Conservation (phyloP, 1,140 invertebrate species). For the Papilio polytes region DNA sequence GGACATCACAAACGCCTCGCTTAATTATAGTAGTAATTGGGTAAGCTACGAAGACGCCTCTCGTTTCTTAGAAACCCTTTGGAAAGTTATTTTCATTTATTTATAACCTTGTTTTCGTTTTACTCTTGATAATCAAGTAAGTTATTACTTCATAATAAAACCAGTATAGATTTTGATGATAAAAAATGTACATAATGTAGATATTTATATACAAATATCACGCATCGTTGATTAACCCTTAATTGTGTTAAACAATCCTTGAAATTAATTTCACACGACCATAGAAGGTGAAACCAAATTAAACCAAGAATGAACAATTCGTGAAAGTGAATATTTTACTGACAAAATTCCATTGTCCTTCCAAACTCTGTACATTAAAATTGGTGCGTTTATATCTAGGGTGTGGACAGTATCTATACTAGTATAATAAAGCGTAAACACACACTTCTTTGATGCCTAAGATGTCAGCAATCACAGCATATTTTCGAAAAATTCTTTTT, state of each 20-base stretch:
- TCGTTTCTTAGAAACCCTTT: slow-evolving; percentile 10
- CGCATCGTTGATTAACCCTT: background rate
- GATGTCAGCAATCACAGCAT: too few relatives aligned
- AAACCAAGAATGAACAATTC: background rate
- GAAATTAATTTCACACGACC: background rate
- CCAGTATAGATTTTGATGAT: background rate
- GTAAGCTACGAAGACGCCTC: slow-evolving; percentile 7
- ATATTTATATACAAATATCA: background rate
- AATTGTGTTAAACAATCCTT: background rate
- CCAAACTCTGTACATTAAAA: too few relatives aligned
- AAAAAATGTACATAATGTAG: background rate
- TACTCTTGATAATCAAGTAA: slow-evolving; percentile 5
- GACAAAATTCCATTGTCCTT: too few relatives aligned
- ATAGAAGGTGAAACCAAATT: background rate
- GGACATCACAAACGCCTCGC: background rate
- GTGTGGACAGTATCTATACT: background rate
- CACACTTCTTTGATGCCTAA: too few relatives aligned
- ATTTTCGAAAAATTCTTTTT: too few relatives aligned
- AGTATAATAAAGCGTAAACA: too few relatives aligned
- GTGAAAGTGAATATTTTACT: background rate
- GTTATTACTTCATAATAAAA: background rate
- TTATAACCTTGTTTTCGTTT: slow-evolving; percentile 8
- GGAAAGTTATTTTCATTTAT: background rate
- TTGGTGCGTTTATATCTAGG: background rate
- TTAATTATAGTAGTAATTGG: slow-evolving; percentile 31